Evolutionary conservation across 1,140 invertebrate genomes (phyloP).

Genomic region (Heliothis subflexa): DNA sequence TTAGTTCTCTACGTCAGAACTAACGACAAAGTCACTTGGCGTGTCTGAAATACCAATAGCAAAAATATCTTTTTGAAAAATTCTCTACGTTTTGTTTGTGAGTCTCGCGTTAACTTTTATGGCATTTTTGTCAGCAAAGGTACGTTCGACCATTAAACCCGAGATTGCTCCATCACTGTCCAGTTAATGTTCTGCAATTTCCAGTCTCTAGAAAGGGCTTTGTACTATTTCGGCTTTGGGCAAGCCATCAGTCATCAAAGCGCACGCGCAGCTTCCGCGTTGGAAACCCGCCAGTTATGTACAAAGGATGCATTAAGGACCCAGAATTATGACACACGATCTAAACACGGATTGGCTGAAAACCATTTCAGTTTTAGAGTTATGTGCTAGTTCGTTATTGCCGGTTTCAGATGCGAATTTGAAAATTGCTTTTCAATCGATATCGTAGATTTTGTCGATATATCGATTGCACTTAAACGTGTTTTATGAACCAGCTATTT

Average conservation of each 20-base stretch:
- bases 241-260: constrained; percentile 56
- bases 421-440: neutral
- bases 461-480: too few relatives aligned
- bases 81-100: neutral
- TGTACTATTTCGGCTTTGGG: constrained; percentile 61
- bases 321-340: constrained; percentile 65
- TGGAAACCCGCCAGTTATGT: constrained; percentile 61
- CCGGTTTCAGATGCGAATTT: constrained; percentile 19
- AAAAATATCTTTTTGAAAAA: neutral
- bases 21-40: neutral
- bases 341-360: constrained; percentile 52
- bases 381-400: constrained; percentile 11
- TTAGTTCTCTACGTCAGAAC: neutral
- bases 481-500: too few relatives aligned
- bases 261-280: constrained; percentile 58
- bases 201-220: constrained; percentile 50
- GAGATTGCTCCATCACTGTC: constrained; percentile 19
- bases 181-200: constrained; percentile 24
- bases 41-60: neutral
- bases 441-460: too few relatives aligned
- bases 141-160: constrained; percentile 1
- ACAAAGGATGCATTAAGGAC: constrained; percentile 67
- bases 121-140: neutral
- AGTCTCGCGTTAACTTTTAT: neutral
- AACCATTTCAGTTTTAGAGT: constrained; percentile 30